Evolutionary conservation across 2,888 invertebrate species (phyloP), one percentile per base, ranked within the genome.

Genomic region (Myathropa florea): DNA sequence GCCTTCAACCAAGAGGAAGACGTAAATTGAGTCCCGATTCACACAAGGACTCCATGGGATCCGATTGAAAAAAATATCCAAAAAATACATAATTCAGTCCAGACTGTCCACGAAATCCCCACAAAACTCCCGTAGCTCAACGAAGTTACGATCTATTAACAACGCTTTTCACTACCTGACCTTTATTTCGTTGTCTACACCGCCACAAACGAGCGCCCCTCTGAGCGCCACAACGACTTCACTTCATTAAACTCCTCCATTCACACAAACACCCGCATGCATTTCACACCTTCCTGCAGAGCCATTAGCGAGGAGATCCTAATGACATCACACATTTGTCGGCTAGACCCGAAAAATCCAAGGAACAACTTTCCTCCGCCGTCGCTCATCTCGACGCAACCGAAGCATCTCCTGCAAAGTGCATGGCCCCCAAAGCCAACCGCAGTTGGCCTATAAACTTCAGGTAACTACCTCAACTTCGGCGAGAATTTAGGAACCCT

Each of bases 391-490:
- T 28, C 28, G 28, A 28, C 6, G 28, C 28, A 28, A 28, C 28
- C 28, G 28, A 14, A 39, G 39, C 39, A 39, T n/a, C 39, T 6
- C 18, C 46, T 4, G 46, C 46, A 46, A 7, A 46, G 46, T 46
- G 46, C 46, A 46, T 46, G 46, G 18, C 46, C 18, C 46, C 46
- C 18, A 18, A 18, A 46, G 46, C 7, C 60, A 67, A 72, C 78
- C 64, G 28, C 59, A 70, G 63, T 61, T 64, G 82, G 68, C 64
- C 78, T 53, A 70, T 77, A 82, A 82, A 78, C 60, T 65, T 68
- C 36, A 64, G 77, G 77, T 82, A 75, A 82, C 86, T 78, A 70
- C 78, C 86, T 57, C 30, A 55, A 65, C 36, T 59, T 79, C 67
- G 21, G 61, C 21, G 70, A 73, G 39, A 78, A 82, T 82, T 75